phyloP scores from a whole-genome alignment of 1,140 invertebrate species.

The Apolygus lucorum region DNA sequence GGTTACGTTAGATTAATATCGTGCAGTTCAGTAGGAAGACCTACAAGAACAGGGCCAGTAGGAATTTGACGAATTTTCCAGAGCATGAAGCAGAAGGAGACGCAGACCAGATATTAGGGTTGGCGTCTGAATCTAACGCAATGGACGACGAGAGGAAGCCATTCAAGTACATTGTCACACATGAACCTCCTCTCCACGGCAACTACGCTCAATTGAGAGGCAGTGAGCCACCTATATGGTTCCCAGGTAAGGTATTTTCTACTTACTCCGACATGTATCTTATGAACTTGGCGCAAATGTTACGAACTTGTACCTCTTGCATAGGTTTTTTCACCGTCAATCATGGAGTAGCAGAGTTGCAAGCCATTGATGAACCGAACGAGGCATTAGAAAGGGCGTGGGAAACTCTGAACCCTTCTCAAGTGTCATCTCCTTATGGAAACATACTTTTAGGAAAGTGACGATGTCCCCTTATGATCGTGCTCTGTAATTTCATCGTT shows the following conservation, averaged over 20 bases:
- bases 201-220: constrained; percentile 11
- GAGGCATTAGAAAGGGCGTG: neutral
- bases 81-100: neutral
- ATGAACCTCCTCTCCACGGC: neutral
- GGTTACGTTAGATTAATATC: no score
- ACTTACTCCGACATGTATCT: neutral
- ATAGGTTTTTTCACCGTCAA: neutral
- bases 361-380: neutral
- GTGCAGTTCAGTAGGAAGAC: no score
- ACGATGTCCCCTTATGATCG: no score
- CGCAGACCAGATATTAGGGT: neutral
- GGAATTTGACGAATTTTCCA: no score
- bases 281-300: neutral
- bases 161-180: neutral
- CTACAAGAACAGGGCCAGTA: no score
- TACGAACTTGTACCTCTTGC: neutral
- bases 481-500: no score
- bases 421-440: neutral
- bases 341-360: neutral
- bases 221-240: constrained; percentile 8
- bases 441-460: neutral
- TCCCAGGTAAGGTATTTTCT: constrained; percentile 7
- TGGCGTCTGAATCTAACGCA: neutral
- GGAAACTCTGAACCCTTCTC: neutral
- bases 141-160: neutral